Evolutionary conservation across 2,888 invertebrate genomes (phyloP).

Genomic region (Coenonympha glycerion): DNA sequence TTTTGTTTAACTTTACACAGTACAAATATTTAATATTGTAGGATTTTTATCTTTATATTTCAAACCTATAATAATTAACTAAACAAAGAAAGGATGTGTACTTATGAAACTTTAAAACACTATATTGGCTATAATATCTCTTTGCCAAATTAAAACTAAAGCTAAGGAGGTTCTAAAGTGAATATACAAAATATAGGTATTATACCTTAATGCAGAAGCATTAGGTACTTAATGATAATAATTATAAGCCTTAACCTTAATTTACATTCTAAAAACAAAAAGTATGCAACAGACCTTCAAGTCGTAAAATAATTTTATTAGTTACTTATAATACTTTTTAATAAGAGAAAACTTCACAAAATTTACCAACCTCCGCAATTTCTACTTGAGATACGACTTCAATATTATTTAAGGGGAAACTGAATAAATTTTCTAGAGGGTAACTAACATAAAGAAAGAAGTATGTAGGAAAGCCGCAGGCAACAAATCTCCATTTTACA

Average conservation of each 20-base stretch:
- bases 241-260: not conserved
- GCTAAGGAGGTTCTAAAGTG: too few relatives aligned
- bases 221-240: not conserved
- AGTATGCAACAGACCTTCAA: constrained; percentile 5
- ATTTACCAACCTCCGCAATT: constrained; percentile 27
- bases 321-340: constrained; percentile 37
- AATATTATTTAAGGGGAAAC: constrained; percentile 42
- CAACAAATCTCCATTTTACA: constrained; percentile 61
- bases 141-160: too few relatives aligned
- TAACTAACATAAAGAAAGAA: constrained; percentile 52
- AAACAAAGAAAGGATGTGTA: too few relatives aligned
- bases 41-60: too few relatives aligned
- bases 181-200: too few relatives aligned
- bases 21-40: too few relatives aligned
- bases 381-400: constrained; percentile 27
- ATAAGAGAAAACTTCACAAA: constrained; percentile 23
- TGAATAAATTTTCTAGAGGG: constrained; percentile 49
- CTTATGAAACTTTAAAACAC: too few relatives aligned
- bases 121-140: too few relatives aligned
- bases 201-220: too few relatives aligned
- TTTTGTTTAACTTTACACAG: too few relatives aligned
- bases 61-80: too few relatives aligned
- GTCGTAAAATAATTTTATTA: constrained; percentile 39
- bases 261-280: constrained; percentile 4
- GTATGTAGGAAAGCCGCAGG: constrained; percentile 43